A percentile compares a stretch with the other conserved stretches of the same genome.
These are phyloP conservation scores for Potorous gilbertii DNA, from an alignment of 2,797 vertebrate species.

Conservation along the genomic window DNA sequence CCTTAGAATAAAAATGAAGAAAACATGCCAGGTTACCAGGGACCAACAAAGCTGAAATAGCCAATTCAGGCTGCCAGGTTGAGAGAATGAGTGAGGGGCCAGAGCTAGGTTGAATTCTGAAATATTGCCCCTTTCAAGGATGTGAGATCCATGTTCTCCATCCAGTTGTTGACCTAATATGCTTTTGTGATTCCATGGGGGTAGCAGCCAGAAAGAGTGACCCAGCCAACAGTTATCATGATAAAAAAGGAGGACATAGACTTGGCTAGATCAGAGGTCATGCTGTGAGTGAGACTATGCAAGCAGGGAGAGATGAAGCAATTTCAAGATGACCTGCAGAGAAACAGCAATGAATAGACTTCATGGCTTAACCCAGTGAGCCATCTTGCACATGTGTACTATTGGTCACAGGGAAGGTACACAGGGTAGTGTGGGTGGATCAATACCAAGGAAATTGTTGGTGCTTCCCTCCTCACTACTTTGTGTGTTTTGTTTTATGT, in stretches of 20 bases:
- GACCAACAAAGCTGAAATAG: not conserved
- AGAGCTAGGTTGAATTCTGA: slow-evolving; percentile 19
- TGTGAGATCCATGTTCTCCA: slow-evolving; percentile 8
- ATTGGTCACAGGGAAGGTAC: slow-evolving; percentile 27
- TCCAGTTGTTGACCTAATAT: slow-evolving; percentile 3
- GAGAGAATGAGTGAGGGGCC: not conserved
- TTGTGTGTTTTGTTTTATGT: not conserved
- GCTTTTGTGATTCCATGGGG: not conserved
- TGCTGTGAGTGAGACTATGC: not conserved
- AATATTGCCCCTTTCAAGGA: slow-evolving; percentile 41
- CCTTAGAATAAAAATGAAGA: slow-evolving; percentile 16
- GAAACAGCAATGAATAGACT: slow-evolving; percentile 45
- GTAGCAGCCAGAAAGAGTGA: slow-evolving; percentile 8
- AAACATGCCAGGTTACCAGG: not conserved
- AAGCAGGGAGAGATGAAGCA: slow-evolving; percentile 13
- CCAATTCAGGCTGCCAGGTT: not conserved
- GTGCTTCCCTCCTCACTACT: not conserved
- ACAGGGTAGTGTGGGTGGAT: slow-evolving; percentile 2
- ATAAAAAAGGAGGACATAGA: slow-evolving; percentile 7
- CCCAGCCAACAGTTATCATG: not conserved
- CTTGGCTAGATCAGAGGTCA: slow-evolving; percentile 5
- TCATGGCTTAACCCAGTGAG: not conserved
- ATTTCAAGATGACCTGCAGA: slow-evolving; percentile 14
- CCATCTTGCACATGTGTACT: not conserved
- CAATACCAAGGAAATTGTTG: slow-evolving; percentile 23